Evolutionary conservation across 64 coral and sea anemone genomes (phyloP).

Genomic region (Stylophora pistillata): DNA sequence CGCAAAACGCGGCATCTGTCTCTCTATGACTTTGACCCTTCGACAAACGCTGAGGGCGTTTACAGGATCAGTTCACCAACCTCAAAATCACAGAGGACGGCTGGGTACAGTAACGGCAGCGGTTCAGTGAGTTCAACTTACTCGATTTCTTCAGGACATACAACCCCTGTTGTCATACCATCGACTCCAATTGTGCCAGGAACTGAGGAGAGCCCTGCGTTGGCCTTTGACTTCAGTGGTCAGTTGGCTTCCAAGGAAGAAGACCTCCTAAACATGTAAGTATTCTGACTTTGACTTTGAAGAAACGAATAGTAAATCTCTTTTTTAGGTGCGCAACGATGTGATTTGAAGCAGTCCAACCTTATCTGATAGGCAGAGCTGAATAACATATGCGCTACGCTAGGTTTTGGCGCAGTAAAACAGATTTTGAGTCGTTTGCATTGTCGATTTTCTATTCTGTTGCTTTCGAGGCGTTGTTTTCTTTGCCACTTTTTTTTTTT

Average conservation of each 20-base stretch:
- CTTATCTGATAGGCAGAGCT: too few species aligned
- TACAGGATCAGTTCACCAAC: conserved; percentile 38
- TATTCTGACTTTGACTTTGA: not conserved
- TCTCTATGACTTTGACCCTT: conserved; percentile 24
- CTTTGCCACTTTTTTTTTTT: too few species aligned
- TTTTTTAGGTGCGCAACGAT: not conserved
- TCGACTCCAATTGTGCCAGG: conserved; percentile 72
- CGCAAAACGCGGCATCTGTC: not conserved
- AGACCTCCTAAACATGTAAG: conserved; percentile 47
- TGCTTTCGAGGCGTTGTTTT: too few species aligned
- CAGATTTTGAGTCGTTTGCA: too few species aligned
- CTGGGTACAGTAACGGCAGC: conserved; percentile 45
- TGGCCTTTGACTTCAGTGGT: conserved; percentile 83
- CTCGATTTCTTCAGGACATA: conserved; percentile 83
- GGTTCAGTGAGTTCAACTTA: conserved; percentile 64
- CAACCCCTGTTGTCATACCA: conserved; percentile 62
- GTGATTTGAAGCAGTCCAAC: too few species aligned
- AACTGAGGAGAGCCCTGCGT: conserved; percentile 22
- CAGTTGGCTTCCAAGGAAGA: conserved; percentile 2
- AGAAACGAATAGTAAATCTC: too few species aligned
- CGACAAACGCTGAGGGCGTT: not conserved
- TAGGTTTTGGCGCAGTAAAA: too few species aligned
- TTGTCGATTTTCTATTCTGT: too few species aligned
- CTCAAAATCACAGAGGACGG: not conserved
- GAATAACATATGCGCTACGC: too few species aligned